Conservation (phyloP, 1,140 invertebrate species). For the Luehdorfia chinensis region DNA sequence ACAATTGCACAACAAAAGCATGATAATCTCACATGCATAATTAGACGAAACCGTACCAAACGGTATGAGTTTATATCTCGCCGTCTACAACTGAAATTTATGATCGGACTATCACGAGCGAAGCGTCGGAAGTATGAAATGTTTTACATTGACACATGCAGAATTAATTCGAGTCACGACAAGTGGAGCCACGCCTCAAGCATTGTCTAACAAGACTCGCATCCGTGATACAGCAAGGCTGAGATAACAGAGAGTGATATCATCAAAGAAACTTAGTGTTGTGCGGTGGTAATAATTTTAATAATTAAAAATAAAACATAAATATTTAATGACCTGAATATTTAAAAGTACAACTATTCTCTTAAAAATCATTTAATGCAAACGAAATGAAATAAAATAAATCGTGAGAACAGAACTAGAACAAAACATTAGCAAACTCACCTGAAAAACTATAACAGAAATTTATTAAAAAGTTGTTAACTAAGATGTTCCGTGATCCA, state of each 20-base stretch:
- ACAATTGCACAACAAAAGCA: too few relatives aligned
- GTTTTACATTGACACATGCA: conserved; percentile 53
- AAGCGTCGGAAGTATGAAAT: conserved; percentile 47
- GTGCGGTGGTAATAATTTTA: too few relatives aligned
- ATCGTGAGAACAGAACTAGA: too few relatives aligned
- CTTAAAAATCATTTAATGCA: too few relatives aligned
- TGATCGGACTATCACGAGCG: conserved; percentile 38
- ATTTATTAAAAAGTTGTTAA: not conserved
- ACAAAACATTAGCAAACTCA: too few relatives aligned
- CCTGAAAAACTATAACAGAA: not conserved
- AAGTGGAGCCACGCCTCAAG: conserved; percentile 52
- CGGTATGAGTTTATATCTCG: conserved; percentile 7
- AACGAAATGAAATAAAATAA: too few relatives aligned
- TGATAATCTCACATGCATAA: conserved; percentile 9
- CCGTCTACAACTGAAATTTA: conserved; percentile 21
- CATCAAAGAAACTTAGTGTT: conserved; percentile 33
- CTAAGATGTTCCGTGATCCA: conserved; percentile 23
- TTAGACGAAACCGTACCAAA: conserved; percentile 6
- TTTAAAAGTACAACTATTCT: too few relatives aligned
- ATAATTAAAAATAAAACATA: too few relatives aligned
- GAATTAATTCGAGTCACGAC: conserved; percentile 68
- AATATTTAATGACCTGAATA: too few relatives aligned
- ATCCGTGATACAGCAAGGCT: conserved; percentile 56
- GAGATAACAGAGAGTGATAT: conserved; percentile 46
- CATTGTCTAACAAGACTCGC: conserved; percentile 57